Conservation (phyloP, 2,113 vertebrate genomes). For the Mormyrus lacerda region DNA sequence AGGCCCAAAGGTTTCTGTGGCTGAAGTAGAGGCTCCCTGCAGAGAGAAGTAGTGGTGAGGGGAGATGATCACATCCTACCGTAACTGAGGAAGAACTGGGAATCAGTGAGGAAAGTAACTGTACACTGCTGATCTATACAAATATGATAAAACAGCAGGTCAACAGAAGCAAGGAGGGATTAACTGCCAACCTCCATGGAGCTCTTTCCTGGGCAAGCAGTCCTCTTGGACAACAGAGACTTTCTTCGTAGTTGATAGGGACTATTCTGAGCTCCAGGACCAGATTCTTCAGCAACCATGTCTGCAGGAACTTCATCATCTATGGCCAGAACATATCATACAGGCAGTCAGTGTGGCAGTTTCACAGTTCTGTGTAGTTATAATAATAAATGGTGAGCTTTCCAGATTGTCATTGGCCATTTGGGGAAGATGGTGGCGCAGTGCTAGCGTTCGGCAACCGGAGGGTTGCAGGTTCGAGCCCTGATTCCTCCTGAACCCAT, state of each 20-base stretch:
- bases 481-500: no score
- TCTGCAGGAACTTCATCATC: slow-evolving; percentile 99
- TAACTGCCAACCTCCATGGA: slow-evolving; percentile 81
- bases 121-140: background rate
- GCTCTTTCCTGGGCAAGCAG: slow-evolving; percentile 92
- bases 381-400: background rate
- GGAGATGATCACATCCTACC: slow-evolving; percentile 23
- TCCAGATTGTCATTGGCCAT: background rate
- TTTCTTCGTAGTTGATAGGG: slow-evolving; percentile 99
- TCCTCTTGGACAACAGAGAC: slow-evolving; percentile 97
- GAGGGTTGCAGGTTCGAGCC: no score
- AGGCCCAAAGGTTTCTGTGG: slow-evolving; percentile 95
- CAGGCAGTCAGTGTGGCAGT: background rate
- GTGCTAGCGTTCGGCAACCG: no score
- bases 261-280: slow-evolving; percentile 99
- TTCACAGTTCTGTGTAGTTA: background rate
- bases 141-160: background rate
- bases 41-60: background rate
- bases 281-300: slow-evolving; percentile 99
- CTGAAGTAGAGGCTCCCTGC: slow-evolving; percentile 94
- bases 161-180: background rate
- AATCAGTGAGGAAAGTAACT: background rate
- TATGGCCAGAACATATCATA: slow-evolving; percentile 43
- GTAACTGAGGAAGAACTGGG: background rate
- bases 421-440: no score